Evolutionary conservation across 2,113 vertebrate genomes (phyloP).

Genomic region (Dermatemys mawii): DNA sequence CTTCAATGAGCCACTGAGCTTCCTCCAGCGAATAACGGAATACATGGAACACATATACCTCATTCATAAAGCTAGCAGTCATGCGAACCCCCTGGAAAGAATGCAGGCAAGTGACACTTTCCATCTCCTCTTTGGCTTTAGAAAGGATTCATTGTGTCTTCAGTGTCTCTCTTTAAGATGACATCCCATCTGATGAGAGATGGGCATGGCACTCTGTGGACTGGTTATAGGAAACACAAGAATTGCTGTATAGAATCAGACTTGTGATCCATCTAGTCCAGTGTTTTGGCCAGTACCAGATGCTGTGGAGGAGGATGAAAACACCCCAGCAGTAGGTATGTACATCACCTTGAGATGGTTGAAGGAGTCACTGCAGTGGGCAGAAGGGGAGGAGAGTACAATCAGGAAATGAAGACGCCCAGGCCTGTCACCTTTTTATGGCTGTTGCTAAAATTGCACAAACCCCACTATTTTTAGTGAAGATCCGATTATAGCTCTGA

Average conservation of each 20-base stretch:
- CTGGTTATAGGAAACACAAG: background rate
- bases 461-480: background rate
- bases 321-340: background rate
- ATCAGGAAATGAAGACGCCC: background rate
- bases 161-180: background rate
- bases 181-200: background rate
- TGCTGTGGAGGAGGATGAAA: background rate
- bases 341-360: background rate
- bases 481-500: background rate
- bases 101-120: constrained; percentile 86
- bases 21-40: constrained; percentile 95
- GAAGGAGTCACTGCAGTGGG: background rate
- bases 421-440: background rate
- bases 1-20: constrained; percentile 97
- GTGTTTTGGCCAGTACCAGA: background rate
- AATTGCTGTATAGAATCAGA: background rate
- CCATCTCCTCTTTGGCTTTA: background rate
- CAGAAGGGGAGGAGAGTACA: background rate
- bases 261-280: background rate
- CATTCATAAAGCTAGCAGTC: constrained; percentile 87
- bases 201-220: background rate
- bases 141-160: background rate
- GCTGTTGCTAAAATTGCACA: background rate
- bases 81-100: constrained; percentile 87
- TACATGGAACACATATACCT: constrained; percentile 99